Base-by-base conservation (phyloP, 1,140 invertebrate genomes). In the Brachionus rotundiformis region DNA sequence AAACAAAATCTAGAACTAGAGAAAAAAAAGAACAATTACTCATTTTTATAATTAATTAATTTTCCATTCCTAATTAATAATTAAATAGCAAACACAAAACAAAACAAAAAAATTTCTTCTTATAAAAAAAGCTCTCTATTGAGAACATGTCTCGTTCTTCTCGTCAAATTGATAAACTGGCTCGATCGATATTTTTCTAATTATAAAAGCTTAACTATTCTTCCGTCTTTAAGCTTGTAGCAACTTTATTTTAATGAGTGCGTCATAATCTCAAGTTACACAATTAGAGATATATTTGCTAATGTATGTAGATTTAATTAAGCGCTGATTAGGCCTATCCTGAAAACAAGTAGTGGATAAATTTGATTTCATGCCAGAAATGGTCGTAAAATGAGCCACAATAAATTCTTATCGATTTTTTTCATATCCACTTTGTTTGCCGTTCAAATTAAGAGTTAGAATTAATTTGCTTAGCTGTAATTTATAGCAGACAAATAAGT, bases 41-140 rank as follows among this genome's bases (percentile, higher is more conserved):
- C 47, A 49, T 49, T 49, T 49, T 49, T 49, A 19, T 49, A 49
- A 49, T 49, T 49, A 49, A 49, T 49, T 49, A 49, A 49, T 49
- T 49, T 19, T 49, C n/a, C 47, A 49, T 49, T 49, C n/a, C 47
- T 49, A 49, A 49, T 49, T 49, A 49, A 49, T 49, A 19, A 49
- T 49, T 49, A 49, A 49, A n/a, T 19, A 49, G 47, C 47, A 49
- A 49, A 49, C 47, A 49, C n/a, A 49, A 49, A 49, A 49, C 44
- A 47, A 13, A 47, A 47, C n/a, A 19, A 49, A 19, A 49, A n/a
- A 49, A 49, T 5, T 7, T 49, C 47, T 49, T 39, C 13, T 6
- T 39, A 3, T 36, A n/a, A n/a, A n/a, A n/a, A n/a, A n/a, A 5
- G 33, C 41, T 47, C 47, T 49, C 47, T 19, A 19, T 49, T 23